Conservation (phyloP, 2,888 invertebrate genomes). For the Aethes cnicana region DNA sequence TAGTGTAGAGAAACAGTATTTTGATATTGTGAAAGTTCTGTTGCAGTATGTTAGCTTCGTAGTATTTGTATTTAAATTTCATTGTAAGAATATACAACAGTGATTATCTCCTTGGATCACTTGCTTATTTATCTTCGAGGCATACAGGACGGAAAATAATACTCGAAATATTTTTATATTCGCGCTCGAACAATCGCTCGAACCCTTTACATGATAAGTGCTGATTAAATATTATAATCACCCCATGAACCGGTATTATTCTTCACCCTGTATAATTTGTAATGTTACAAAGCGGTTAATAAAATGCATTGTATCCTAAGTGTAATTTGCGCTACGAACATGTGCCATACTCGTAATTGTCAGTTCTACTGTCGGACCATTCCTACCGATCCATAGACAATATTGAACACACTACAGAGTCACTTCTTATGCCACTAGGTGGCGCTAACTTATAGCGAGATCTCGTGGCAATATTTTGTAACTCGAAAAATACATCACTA, state of each 20-base stretch:
- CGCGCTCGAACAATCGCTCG: not conserved
- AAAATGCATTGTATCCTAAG: slow-evolving; percentile 4
- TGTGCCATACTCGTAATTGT: slow-evolving; percentile 66
- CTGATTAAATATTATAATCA: too few relatives aligned
- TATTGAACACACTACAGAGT: slow-evolving; percentile 22
- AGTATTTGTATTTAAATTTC: slow-evolving; percentile 68
- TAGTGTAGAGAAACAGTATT: slow-evolving; percentile 76
- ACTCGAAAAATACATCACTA: slow-evolving; percentile 12
- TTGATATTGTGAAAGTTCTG: slow-evolving; percentile 65
- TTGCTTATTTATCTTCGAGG: slow-evolving; percentile 34
- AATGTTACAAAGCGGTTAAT: slow-evolving; percentile 24
- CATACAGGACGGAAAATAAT: slow-evolving; percentile 23
- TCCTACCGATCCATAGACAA: slow-evolving; percentile 57
- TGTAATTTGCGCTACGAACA: slow-evolving; percentile 50
- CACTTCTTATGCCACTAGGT: slow-evolving; percentile 8
- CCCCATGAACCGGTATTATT: slow-evolving; percentile 19
- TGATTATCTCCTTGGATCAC: slow-evolving; percentile 39
- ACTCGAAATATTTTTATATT: slow-evolving; percentile 18
- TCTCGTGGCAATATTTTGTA: not conserved
- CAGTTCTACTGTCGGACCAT: slow-evolving; percentile 56
- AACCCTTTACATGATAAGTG: too few relatives aligned
- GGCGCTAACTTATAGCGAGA: slow-evolving; percentile 1
- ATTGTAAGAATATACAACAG: slow-evolving; percentile 50
- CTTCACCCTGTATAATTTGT: slow-evolving; percentile 25
- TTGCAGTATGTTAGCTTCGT: slow-evolving; percentile 72